phyloP scores from a whole-genome alignment of 2,797 vertebrate genomes.

The Aulostomus chinensis region DNA sequence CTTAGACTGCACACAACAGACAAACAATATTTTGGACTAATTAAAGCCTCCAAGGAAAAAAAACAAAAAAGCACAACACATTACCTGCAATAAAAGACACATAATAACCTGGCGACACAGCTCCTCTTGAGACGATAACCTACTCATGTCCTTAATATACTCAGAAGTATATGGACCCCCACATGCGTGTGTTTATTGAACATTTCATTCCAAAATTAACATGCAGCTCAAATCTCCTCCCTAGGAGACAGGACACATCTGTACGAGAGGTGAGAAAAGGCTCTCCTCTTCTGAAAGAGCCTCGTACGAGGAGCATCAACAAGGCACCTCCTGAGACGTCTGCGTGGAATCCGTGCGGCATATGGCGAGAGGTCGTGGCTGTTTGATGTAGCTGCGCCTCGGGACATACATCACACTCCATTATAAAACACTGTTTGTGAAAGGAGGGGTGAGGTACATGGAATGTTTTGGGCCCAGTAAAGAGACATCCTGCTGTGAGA shows the following conservation, averaged over 20 bases:
- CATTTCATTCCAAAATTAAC: too few species aligned
- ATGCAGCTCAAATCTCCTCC: too few species aligned
- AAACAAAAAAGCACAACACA: conserved; percentile 27
- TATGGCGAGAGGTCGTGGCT: conserved; percentile 45
- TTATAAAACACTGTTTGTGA: conserved; percentile 73
- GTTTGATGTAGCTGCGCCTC: conserved; percentile 73
- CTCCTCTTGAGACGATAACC: too few species aligned
- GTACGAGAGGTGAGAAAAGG: conserved; percentile 32
- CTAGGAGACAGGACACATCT: conserved; percentile 21
- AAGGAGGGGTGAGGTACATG: conserved; percentile 32
- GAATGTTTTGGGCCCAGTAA: conserved; percentile 64
- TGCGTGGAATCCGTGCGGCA: conserved; percentile 60
- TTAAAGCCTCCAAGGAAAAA: conserved; percentile 34
- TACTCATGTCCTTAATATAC: too few species aligned
- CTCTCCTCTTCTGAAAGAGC: conserved; percentile 44
- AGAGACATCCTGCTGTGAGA: conserved; percentile 68
- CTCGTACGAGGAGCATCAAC: conserved; percentile 39
- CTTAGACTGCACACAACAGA: conserved; percentile 16
- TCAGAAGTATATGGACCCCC: too few species aligned
- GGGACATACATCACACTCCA: conserved; percentile 74
- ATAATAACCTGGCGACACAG: conserved; percentile 12
- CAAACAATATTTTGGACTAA: conserved; percentile 47
- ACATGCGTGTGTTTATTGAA: too few species aligned
- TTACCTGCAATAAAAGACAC: conserved; percentile 13
- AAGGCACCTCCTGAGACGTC: conserved; percentile 40